Conservation (phyloP, 2,797 vertebrate genomes). For the Propithecus deckenii region DNA sequence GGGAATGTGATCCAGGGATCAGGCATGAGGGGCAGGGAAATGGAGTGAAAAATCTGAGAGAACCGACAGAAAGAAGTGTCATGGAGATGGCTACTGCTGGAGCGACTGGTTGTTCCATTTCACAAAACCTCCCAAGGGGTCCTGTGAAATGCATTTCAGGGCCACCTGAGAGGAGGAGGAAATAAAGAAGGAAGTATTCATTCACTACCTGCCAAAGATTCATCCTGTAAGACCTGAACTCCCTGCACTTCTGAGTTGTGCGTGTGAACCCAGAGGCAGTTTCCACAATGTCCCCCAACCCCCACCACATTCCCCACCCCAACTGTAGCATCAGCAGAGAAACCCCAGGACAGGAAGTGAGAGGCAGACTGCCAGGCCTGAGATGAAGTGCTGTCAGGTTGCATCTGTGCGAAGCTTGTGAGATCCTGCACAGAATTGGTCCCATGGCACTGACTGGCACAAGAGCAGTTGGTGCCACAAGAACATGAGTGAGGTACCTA, state of each 20-base stretch:
- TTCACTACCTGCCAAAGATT: neutral
- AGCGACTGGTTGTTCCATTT: neutral
- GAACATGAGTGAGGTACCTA: neutral
- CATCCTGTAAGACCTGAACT: neutral
- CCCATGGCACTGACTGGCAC: neutral
- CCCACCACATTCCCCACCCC: fast-evolving
- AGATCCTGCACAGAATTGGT: neutral
- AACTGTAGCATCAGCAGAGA: neutral
- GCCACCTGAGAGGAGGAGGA: neutral
- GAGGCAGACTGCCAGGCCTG: neutral
- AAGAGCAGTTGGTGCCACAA: neutral
- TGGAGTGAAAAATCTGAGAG: neutral
- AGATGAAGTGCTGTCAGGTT: neutral
- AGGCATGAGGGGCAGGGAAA: neutral
- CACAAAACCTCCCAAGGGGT: neutral
- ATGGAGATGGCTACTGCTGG: neutral
- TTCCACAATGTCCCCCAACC: neutral
- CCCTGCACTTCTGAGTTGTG: neutral
- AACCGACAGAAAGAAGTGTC: neutral
- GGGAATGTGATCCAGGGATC: neutral
- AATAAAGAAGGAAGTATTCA: neutral
- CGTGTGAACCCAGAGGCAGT: neutral
- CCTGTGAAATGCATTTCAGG: neutral
- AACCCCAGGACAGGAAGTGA: neutral
- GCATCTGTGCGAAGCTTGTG: neutral